A percentile compares a stretch with the other conserved stretches of the same genome.
These are phyloP conservation scores for Ephestia elutella DNA, from an alignment of 1,140 invertebrate genomes.

Conservation along the genomic window DNA sequence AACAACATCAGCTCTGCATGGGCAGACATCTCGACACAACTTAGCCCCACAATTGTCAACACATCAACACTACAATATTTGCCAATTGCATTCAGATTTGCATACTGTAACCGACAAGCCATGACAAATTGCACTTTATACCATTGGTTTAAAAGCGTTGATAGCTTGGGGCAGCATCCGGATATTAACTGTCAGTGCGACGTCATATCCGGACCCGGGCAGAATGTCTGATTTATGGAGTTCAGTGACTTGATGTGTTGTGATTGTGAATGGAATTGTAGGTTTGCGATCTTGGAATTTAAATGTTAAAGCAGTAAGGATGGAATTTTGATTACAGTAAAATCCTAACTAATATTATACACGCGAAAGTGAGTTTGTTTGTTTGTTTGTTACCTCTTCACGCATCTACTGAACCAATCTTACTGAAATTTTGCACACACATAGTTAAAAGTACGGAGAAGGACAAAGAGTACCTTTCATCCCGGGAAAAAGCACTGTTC, in stretches of 20 bases:
- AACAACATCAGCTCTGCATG: not conserved
- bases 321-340: too few species aligned
- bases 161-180: not conserved
- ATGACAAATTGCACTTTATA: not conserved
- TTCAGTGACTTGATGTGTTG: not conserved
- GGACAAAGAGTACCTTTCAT: too few species aligned
- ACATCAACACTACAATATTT: not conserved
- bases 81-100: not conserved
- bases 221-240: not conserved
- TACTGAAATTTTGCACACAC: too few species aligned
- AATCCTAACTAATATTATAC: too few species aligned
- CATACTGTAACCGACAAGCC: not conserved
- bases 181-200: conserved; percentile 1
- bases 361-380: too few species aligned
- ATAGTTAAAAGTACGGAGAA: too few species aligned
- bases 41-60: not conserved
- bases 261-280: not conserved
- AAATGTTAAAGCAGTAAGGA: too few species aligned
- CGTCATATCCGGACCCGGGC: not conserved
- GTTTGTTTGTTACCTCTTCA: too few species aligned
- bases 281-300: not conserved
- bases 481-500: too few species aligned
- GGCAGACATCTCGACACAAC: not conserved
- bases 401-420: too few species aligned
- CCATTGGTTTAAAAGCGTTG: not conserved